These are phyloP conservation scores for Stomatorhinus ivindoensis DNA, from an alignment of 2,113 vertebrate genomes.

Conservation along the genomic window DNA sequence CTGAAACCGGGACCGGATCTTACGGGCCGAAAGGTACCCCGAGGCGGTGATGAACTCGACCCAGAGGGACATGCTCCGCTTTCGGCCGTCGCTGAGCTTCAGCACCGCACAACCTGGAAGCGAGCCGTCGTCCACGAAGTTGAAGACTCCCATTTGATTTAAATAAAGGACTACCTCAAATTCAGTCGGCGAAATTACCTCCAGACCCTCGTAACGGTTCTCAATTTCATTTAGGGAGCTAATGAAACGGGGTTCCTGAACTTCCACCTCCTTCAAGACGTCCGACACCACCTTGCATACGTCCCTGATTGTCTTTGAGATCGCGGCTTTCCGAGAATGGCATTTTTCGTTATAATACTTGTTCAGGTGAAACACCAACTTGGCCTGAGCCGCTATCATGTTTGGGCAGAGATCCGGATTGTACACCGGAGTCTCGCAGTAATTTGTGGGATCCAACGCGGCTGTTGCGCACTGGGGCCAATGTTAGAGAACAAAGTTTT, in stretches of 20 bases:
- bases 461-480: conserved; percentile 92
- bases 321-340: conserved; percentile 90
- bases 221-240: conserved; percentile 98
- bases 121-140: conserved; percentile 98
- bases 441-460: conserved; percentile 99
- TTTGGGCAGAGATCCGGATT: conserved; percentile 99
- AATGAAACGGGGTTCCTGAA: conserved; percentile 98
- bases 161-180: conserved; percentile 98
- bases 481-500: conserved; percentile 84
- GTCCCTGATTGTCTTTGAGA: conserved; percentile 94
- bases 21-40: conserved; percentile 96
- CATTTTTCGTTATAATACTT: conserved; percentile 99
- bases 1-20: conserved; percentile 95
- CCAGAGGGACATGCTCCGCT: conserved; percentile 98
- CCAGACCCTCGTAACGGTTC: conserved; percentile 93
- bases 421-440: conserved; percentile 99
- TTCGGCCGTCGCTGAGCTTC: conserved; percentile 96
- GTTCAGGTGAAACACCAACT: conserved; percentile 97
- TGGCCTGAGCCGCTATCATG: conserved; percentile 98
- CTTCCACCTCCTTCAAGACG: conserved; percentile 96
- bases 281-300: conserved; percentile 98
- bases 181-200: conserved; percentile 93
- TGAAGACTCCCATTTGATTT: conserved; percentile 99
- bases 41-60: conserved; percentile 99
- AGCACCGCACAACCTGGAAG: conserved; percentile 96